Percentiles rank a stretch among this genome's conserved stretches.
These are phyloP conservation scores for Melinaea marsaeus DNA, from an alignment of 2,888 invertebrate species.

Conservation along the genomic window DNA sequence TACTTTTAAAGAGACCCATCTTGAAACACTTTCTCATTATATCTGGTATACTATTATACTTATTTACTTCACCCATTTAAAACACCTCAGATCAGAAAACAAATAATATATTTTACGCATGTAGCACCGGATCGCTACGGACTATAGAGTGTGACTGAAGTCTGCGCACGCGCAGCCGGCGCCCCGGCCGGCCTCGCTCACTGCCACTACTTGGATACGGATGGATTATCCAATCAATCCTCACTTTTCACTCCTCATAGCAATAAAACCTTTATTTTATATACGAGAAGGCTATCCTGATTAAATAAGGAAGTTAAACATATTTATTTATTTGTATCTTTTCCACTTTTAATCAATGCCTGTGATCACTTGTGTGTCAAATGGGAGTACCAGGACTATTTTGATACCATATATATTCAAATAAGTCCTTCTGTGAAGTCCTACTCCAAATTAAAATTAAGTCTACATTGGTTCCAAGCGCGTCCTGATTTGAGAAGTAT, in stretches of 20 bases:
- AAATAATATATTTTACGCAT: slow-evolving; percentile 34
- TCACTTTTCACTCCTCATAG: not conserved
- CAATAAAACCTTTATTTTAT: not conserved
- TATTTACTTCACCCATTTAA: slow-evolving; percentile 55
- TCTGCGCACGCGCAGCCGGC: slow-evolving; percentile 38
- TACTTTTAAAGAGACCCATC: slow-evolving; percentile 72
- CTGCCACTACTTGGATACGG: slow-evolving; percentile 55
- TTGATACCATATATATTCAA: too few relatives aligned
- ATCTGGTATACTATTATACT: slow-evolving; percentile 52
- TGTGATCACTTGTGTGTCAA: too few relatives aligned
- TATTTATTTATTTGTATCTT: too few relatives aligned
- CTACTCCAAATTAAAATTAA: too few relatives aligned
- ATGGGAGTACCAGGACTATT: too few relatives aligned
- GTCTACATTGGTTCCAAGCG: too few relatives aligned
- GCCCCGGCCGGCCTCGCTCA: slow-evolving; percentile 47
- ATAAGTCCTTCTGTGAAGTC: too few relatives aligned
- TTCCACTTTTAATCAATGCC: too few relatives aligned
- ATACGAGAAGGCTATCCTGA: not conserved
- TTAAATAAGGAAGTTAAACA: not conserved
- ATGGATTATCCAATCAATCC: slow-evolving; percentile 33
- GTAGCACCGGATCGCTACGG: slow-evolving; percentile 58
- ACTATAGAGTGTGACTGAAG: slow-evolving; percentile 57
- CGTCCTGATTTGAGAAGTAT: too few relatives aligned
- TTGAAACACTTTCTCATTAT: slow-evolving; percentile 74
- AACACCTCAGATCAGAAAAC: slow-evolving; percentile 8